Percentiles rank a stretch among this genome's conserved stretches.
These are phyloP conservation scores for Lagothrix lagotricha DNA, from an alignment of 2,797 vertebrate genomes.

Conservation along the genomic window DNA sequence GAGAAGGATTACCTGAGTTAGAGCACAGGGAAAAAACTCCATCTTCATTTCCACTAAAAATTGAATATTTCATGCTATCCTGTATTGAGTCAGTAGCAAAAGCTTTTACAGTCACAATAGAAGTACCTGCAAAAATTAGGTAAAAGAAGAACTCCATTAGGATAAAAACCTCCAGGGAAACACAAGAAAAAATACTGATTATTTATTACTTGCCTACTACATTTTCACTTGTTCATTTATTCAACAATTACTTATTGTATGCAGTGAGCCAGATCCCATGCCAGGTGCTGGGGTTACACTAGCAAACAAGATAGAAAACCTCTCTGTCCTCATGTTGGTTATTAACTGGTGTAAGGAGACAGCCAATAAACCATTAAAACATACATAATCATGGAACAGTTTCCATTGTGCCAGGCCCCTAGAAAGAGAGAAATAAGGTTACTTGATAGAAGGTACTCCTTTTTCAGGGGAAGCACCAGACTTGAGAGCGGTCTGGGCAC, in stretches of 20 bases:
- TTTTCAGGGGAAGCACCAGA: background rate
- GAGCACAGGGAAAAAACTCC: constrained; percentile 88
- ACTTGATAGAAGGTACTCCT: background rate
- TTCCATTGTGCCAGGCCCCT: background rate
- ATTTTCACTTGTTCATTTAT: background rate
- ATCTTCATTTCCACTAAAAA: constrained; percentile 91
- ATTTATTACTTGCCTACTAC: background rate
- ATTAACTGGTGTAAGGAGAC: background rate
- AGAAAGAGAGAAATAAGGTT: background rate
- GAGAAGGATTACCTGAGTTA: constrained; percentile 87
- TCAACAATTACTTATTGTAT: background rate
- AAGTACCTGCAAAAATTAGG: constrained; percentile 85
- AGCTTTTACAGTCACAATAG: constrained; percentile 90
- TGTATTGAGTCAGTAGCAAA: constrained; percentile 80
- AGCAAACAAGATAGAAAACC: background rate
- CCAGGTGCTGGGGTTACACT: background rate
- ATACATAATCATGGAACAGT: background rate
- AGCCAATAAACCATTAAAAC: background rate
- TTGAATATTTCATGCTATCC: constrained; percentile 87
- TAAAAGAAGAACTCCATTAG: background rate
- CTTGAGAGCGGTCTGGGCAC: background rate
- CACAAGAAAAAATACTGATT: background rate
- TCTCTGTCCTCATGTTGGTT: background rate
- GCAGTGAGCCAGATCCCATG: background rate
- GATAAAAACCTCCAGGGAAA: background rate